These are phyloP conservation scores for Athalia cordata DNA, from an alignment of 2,888 invertebrate genomes.

Conservation along the genomic window DNA sequence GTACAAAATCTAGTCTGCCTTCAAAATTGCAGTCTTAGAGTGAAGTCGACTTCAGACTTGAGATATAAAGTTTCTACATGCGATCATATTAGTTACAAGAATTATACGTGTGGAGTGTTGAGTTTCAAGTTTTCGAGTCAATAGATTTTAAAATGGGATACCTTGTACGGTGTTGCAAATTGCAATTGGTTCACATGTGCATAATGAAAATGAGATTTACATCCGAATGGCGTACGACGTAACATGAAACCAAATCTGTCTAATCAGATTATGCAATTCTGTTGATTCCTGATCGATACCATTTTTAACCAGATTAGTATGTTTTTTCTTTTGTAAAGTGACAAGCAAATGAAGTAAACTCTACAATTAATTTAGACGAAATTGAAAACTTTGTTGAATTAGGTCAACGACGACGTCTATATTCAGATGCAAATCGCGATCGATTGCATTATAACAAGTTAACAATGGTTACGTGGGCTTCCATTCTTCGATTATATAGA, in stretches of 20 bases:
- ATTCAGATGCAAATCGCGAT: conserved; percentile 35
- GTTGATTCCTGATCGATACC: neutral
- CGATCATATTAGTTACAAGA: conserved; percentile 28
- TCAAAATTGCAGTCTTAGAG: neutral
- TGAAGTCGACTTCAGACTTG: neutral
- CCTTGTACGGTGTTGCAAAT: neutral
- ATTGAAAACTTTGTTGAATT: conserved; percentile 18
- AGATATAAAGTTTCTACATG: conserved; percentile 12
- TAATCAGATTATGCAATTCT: conserved; percentile 15
- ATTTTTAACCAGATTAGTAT: no score
- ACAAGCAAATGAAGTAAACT: conserved; percentile 14
- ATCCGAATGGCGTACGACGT: conserved; percentile 39
- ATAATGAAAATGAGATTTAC: conserved; percentile 36
- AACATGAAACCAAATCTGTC: conserved; percentile 23
- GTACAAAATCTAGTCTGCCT: neutral
- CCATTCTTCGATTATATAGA: neutral
- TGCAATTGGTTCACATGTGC: neutral
- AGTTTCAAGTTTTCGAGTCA: no score
- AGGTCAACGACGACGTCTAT: neutral
- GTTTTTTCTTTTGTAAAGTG: neutral
- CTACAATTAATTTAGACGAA: conserved; percentile 23
- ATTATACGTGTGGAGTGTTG: neutral
- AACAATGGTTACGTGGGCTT: conserved; percentile 43
- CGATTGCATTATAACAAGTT: neutral
- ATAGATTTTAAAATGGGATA: no score